phyloP scores from a whole-genome alignment of 2,888 invertebrate genomes.

The Antitype chi region DNA sequence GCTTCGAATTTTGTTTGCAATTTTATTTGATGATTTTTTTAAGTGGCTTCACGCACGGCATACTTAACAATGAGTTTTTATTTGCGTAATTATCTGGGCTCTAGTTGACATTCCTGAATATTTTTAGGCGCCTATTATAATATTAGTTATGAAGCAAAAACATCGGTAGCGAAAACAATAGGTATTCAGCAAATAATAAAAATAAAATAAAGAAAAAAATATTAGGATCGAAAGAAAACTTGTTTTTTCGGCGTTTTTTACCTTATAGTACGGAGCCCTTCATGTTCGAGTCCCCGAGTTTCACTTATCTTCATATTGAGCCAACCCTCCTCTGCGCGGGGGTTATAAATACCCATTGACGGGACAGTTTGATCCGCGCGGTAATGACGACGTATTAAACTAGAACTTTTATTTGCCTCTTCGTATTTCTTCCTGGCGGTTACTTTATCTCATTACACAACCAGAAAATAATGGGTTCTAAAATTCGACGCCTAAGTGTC shows the following conservation, averaged over 20 bases:
- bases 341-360: slow-evolving; percentile 12
- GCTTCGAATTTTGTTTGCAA: background rate
- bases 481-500: too few relatives aligned
- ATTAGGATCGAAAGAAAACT: too few relatives aligned
- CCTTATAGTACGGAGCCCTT: too few relatives aligned
- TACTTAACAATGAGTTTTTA: too few relatives aligned
- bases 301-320: background rate
- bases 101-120: too few relatives aligned
- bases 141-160: too few relatives aligned
- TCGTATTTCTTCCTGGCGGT: background rate
- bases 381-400: slow-evolving; percentile 1
- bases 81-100: too few relatives aligned
- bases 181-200: too few relatives aligned
- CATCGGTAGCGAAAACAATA: background rate
- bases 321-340: slow-evolving; percentile 28
- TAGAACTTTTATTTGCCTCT: background rate
- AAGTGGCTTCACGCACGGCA: background rate
- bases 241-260: too few relatives aligned
- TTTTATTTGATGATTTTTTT: background rate
- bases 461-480: background rate
- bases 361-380: slow-evolving; percentile 24
- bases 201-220: too few relatives aligned
- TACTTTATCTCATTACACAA: background rate
- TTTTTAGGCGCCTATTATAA: too few relatives aligned
- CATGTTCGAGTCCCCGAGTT: background rate